phyloP scores from a whole-genome alignment of 2,797 vertebrate species.

The Poeciliopsis infans region DNA sequence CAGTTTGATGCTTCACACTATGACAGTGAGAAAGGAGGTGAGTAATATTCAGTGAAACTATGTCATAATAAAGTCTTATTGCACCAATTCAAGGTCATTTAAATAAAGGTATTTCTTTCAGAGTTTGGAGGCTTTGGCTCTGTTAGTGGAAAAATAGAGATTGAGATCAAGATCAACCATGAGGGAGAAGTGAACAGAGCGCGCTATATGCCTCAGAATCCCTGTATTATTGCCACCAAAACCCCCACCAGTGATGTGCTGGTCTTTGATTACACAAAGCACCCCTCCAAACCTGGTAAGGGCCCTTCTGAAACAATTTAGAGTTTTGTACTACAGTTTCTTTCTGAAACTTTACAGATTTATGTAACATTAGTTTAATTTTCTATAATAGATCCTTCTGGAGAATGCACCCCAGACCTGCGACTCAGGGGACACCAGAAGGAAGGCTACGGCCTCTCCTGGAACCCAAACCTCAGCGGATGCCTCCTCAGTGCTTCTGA shows the following conservation, averaged over 20 bases:
- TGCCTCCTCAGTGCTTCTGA: slow-evolving; percentile 97
- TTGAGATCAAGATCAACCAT: slow-evolving; percentile 98
- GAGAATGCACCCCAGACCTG: slow-evolving; percentile 95
- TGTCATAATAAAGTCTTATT: background rate
- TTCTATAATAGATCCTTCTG: slow-evolving; percentile 88
- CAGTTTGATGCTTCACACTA: slow-evolving; percentile 98
- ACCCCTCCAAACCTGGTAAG: slow-evolving; percentile 96
- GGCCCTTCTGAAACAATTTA: background rate
- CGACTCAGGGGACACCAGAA: slow-evolving; percentile 96
- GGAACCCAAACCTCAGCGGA: slow-evolving; percentile 97
- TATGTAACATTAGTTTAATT: slow-evolving; percentile 1
- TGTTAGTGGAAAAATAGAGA: slow-evolving; percentile 97
- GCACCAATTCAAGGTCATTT: background rate
- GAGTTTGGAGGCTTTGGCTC: slow-evolving; percentile 99
- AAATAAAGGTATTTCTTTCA: slow-evolving; percentile 56
- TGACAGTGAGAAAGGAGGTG: slow-evolving; percentile 98
- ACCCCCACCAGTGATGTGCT: slow-evolving; percentile 97
- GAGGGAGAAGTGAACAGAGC: slow-evolving; percentile 98
- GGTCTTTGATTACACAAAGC: slow-evolving; percentile 98
- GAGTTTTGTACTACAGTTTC: too few relatives aligned
- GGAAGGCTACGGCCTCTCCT: slow-evolving; percentile 96
- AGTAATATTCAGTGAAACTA: slow-evolving; percentile 2
- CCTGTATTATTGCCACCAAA: slow-evolving; percentile 97
- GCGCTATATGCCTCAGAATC: slow-evolving; percentile 98
- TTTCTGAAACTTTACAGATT: background rate